phyloP scores from a whole-genome alignment of 37 sponge, comb jelly and placozoan species.

The Amphimedon queenslandica region DNA sequence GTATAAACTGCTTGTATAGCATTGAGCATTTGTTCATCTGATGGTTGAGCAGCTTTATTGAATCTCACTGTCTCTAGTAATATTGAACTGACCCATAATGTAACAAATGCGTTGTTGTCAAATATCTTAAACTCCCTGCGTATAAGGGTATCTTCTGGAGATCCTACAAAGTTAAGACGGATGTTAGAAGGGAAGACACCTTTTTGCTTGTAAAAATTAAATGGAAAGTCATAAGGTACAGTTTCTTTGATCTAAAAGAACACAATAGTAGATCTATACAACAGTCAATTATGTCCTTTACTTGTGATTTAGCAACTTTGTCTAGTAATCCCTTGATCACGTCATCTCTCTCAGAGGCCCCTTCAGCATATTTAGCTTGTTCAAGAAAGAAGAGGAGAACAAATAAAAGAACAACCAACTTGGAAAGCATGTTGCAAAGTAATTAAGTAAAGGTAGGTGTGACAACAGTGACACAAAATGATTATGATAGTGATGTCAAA shows the following conservation, averaged over 20 bases:
- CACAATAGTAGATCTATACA: background rate
- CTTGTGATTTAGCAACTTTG: background rate
- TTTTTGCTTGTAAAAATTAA: constrained; percentile 14
- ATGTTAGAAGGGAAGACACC: constrained; percentile 49
- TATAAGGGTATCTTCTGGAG: background rate
- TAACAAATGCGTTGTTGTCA: constrained; percentile 54
- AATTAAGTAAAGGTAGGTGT: too few species aligned
- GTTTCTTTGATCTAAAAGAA: background rate
- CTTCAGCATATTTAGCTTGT: too few species aligned
- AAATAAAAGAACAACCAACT: too few species aligned
- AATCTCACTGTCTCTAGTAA: constrained; percentile 31
- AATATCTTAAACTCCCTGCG: constrained; percentile 14
- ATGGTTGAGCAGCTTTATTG: constrained; percentile 16
- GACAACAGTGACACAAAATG: too few species aligned
- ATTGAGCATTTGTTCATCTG: constrained; percentile 21
- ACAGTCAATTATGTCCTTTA: background rate
- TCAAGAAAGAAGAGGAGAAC: too few species aligned
- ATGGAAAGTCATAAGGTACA: background rate
- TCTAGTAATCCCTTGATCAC: background rate
- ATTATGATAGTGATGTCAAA: too few species aligned
- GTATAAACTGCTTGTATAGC: constrained; percentile 34
- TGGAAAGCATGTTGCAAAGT: too few species aligned
- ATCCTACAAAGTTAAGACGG: constrained; percentile 19
- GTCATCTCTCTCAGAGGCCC: background rate
- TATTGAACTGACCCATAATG: constrained; percentile 36